Conservation (phyloP, 2,113 vertebrate genomes). For the Dasyornis broadbenti region DNA sequence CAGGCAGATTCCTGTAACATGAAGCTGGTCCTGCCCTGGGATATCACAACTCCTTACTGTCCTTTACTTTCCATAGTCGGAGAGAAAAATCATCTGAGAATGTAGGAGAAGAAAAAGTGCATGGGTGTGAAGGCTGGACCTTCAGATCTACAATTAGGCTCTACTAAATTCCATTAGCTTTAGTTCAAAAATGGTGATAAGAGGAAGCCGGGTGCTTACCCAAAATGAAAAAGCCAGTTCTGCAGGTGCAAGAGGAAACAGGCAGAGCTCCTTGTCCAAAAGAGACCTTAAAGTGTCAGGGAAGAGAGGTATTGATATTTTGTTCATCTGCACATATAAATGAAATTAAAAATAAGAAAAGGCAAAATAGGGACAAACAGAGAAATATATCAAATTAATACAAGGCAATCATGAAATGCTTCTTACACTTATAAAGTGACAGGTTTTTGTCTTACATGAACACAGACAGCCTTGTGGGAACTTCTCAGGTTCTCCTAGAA, state of each 20-base stretch:
- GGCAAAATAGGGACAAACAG: neutral
- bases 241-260: neutral
- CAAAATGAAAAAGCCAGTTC: neutral
- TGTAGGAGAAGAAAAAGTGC: neutral
- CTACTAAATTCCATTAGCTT: neutral
- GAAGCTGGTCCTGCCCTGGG: neutral
- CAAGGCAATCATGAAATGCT: neutral
- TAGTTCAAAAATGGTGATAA: neutral
- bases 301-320: neutral
- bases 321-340: neutral
- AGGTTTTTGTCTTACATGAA: neutral
- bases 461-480: neutral
- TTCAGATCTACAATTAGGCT: neutral
- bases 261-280: neutral
- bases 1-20: neutral
- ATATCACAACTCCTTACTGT: neutral
- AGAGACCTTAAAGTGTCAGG: neutral
- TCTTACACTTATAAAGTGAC: neutral
- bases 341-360: neutral
- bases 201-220: neutral
- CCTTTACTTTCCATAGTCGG: neutral
- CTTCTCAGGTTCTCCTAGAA: neutral
- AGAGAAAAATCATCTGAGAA: neutral
- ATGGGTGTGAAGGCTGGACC: neutral
- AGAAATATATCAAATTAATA: neutral